Conservation (phyloP, 2,113 vertebrate species). For the Hypanus sabinus region DNA sequence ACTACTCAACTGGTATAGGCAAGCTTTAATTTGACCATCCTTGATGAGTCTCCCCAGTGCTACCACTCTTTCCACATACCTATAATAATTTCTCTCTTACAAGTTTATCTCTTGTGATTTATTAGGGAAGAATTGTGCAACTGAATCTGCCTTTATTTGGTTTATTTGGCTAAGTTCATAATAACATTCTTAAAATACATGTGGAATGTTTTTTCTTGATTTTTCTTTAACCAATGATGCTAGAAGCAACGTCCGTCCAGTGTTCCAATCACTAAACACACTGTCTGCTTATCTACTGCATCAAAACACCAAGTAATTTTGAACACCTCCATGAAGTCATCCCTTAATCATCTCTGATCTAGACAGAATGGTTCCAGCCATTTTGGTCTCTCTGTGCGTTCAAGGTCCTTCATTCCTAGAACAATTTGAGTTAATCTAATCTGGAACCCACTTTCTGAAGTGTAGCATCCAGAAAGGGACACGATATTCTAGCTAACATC, state of each 20-base stretch:
- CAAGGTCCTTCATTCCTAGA: not conserved
- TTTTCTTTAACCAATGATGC: too few species aligned
- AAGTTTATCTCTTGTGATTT: not conserved
- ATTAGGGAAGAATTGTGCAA: too few species aligned
- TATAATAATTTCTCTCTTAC: not conserved
- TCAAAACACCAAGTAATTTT: not conserved
- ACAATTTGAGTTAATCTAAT: not conserved
- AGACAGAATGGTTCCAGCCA: not conserved
- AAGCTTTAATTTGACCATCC: not conserved
- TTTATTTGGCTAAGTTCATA: too few species aligned
- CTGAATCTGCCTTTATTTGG: too few species aligned
- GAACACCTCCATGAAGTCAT: not conserved
- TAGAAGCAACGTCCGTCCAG: not conserved
- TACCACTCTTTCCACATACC: not conserved
- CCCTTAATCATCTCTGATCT: not conserved
- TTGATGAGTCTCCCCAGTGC: not conserved
- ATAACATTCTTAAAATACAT: too few species aligned
- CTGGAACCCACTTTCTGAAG: not conserved
- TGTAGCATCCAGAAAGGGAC: not conserved
- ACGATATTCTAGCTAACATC: not conserved
- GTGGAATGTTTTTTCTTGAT: too few species aligned
- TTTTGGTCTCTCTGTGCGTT: not conserved
- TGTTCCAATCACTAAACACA: not conserved
- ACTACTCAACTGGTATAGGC: too few species aligned
- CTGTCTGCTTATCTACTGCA: not conserved